Conservation (phyloP, 2,113 vertebrate species). For the Gopherus evgoodei region DNA sequence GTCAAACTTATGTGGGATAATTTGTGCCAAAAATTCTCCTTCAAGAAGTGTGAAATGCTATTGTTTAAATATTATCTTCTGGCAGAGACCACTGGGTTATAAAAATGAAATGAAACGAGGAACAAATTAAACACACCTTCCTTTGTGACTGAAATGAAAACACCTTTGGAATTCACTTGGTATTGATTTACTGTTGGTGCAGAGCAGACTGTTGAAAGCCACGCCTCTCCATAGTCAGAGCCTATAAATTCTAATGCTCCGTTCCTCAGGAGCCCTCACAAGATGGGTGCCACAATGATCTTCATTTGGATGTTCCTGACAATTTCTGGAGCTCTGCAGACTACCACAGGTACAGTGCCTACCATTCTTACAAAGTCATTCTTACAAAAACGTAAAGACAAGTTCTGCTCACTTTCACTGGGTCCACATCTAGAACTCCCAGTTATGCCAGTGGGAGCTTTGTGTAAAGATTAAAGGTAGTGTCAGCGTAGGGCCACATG, state of each 20-base stretch:
- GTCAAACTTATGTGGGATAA: neutral
- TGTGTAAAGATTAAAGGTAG: neutral
- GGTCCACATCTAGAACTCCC: neutral
- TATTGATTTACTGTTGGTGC: neutral
- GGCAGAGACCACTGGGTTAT: slow-evolving; percentile 16
- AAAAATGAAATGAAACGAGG: neutral
- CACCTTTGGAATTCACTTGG: neutral
- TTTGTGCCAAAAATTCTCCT: neutral
- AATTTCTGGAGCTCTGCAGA: neutral
- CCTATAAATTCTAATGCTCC: slow-evolving; percentile 37
- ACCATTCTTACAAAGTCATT: neutral
- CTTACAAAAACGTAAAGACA: neutral
- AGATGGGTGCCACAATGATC: slow-evolving; percentile 29
- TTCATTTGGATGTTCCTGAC: slow-evolving; percentile 41
- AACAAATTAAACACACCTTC: neutral
- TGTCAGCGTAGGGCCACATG: neutral
- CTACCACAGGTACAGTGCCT: slow-evolving; percentile 51
- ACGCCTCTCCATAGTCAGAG: neutral
- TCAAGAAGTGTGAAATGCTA: neutral
- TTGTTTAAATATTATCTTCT: neutral
- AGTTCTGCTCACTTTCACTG: neutral
- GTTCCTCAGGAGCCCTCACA: neutral
- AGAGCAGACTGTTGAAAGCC: neutral
- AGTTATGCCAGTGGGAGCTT: accelerated
- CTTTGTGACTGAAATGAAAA: neutral